A percentile compares a stretch with the other conserved stretches of the same genome.
These are phyloP conservation scores for Philotrypesis tridentata DNA, from an alignment of 1,140 invertebrate species.

Conservation along the genomic window DNA sequence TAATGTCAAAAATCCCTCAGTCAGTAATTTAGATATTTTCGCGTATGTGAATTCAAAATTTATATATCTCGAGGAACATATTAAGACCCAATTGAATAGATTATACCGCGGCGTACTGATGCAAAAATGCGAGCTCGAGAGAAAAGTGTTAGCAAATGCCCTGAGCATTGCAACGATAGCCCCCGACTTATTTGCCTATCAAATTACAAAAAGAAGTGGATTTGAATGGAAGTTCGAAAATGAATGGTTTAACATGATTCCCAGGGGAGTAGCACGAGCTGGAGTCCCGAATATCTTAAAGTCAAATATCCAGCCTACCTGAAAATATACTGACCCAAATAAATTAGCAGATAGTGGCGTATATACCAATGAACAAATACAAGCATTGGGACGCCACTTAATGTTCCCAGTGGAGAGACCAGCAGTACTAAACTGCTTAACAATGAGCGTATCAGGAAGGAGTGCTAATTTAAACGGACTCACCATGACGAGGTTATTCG, in stretches of 20 bases:
- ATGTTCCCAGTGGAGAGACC: conserved; percentile 12
- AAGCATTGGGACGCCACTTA: no score
- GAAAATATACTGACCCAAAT: not conserved
- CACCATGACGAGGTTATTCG: no score
- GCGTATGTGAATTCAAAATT: conserved; percentile 29
- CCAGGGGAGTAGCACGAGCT: no score
- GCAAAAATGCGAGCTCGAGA: no score
- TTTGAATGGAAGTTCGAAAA: no score
- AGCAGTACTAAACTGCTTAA: not conserved
- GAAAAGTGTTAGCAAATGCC: no score
- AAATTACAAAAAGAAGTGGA: no score
- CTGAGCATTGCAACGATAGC: no score
- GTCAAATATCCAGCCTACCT: not conserved
- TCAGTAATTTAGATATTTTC: not conserved
- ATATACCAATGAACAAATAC: not conserved
- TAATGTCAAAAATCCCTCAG: no score
- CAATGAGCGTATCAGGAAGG: not conserved
- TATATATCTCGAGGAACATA: conserved; percentile 45
- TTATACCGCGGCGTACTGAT: conserved; percentile 27
- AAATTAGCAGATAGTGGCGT: not conserved
- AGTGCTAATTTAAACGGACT: no score
- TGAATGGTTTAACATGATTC: no score
- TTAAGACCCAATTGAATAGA: conserved; percentile 2
- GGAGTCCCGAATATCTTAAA: not conserved
- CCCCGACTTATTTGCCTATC: no score